Percentiles rank a stretch among this genome's conserved stretches.
These are phyloP conservation scores for Limanda limanda DNA, from an alignment of 2,113 vertebrate species.

Conservation along the genomic window DNA sequence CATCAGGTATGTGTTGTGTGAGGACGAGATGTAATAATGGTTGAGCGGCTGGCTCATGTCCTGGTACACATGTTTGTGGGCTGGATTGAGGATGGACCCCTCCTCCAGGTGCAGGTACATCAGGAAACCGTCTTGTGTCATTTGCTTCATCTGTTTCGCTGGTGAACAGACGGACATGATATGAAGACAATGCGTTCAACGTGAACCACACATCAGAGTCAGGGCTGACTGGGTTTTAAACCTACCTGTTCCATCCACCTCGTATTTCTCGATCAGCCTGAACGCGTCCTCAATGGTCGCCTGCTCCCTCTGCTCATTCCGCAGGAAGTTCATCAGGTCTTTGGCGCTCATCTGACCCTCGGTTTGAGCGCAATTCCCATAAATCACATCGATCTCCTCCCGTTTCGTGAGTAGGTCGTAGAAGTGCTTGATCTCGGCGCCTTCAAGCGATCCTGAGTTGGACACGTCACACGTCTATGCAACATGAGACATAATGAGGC, in stretches of 20 bases:
- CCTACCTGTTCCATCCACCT: slow-evolving; percentile 86
- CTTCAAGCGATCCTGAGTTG: slow-evolving; percentile 89
- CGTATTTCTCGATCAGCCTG: slow-evolving; percentile 90
- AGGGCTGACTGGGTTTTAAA: background rate
- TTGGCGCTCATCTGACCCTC: slow-evolving; percentile 82
- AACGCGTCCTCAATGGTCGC: slow-evolving; percentile 77
- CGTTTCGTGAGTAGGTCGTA: slow-evolving; percentile 91
- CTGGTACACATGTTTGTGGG: slow-evolving; percentile 88
- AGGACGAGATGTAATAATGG: slow-evolving; percentile 95
- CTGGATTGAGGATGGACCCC: slow-evolving; percentile 85
- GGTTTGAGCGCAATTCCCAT: slow-evolving; percentile 68
- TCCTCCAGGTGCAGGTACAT: slow-evolving; percentile 90
- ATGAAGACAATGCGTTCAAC: background rate
- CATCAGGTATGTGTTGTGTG: slow-evolving; percentile 97
- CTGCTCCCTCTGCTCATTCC: slow-evolving; percentile 84
- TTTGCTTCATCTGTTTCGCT: slow-evolving; percentile 86
- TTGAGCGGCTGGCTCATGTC: slow-evolving; percentile 95
- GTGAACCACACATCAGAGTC: background rate
- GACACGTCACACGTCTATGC: slow-evolving; percentile 91
- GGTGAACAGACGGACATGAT: slow-evolving; percentile 8
- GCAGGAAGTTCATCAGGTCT: slow-evolving; percentile 86
- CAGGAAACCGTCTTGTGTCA: slow-evolving; percentile 96
- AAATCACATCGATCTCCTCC: slow-evolving; percentile 89
- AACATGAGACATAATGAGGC: background rate
- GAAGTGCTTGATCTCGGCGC: slow-evolving; percentile 92